phyloP scores from a whole-genome alignment of 2,797 vertebrate species.

The Peromyscus attwateri region DNA sequence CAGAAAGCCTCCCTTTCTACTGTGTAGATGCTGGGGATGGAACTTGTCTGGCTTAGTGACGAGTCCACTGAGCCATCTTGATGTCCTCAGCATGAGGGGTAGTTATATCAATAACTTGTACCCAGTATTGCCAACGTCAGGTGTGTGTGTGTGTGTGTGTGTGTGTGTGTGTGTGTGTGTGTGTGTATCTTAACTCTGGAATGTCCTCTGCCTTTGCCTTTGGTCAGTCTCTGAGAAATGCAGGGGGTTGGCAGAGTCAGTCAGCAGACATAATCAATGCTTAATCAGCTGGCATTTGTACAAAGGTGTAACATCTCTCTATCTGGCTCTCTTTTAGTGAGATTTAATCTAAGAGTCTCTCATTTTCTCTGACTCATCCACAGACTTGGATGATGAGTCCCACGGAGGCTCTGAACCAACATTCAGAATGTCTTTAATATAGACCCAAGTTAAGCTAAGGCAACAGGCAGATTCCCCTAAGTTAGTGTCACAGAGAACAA shows the following conservation, averaged over 20 bases:
- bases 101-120: neutral
- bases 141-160: neutral
- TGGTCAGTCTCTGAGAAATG: constrained; percentile 31
- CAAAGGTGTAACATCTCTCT: neutral
- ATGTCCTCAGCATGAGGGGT: neutral
- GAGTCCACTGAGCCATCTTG: neutral
- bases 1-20: too few relatives aligned
- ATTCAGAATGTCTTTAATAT: neutral
- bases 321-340: neutral
- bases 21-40: neutral
- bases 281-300: neutral
- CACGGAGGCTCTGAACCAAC: neutral
- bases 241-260: neutral
- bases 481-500: neutral
- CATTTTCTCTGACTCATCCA: neutral
- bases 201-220: neutral
- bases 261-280: neutral
- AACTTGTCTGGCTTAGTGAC: neutral
- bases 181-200: neutral
- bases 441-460: neutral
- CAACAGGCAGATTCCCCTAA: neutral
- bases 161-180: neutral
- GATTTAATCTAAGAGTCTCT: neutral
- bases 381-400: neutral
- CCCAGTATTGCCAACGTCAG: neutral